Percentiles rank a stretch among this genome's conserved stretches.
Conservation (phyloP, 2,113 vertebrate species). For the Tichodroma muraria region DNA sequence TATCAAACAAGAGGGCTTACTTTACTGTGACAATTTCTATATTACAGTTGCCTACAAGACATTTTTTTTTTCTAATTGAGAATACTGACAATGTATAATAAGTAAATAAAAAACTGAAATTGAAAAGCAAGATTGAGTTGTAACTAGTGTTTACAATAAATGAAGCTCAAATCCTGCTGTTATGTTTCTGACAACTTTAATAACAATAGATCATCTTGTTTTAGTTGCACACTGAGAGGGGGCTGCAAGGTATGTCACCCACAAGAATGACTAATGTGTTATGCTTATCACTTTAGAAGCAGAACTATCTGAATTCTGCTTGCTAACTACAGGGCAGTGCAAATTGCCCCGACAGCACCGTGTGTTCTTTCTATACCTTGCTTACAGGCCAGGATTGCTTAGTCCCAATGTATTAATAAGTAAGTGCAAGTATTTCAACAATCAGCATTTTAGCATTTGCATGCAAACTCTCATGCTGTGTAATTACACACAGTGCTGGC, state of each 20-base stretch:
- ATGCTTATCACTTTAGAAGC: constrained; percentile 63
- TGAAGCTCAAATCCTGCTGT: not conserved
- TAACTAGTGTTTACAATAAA: not conserved
- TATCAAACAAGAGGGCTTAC: not conserved
- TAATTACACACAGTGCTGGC: constrained; percentile 87
- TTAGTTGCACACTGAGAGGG: constrained; percentile 27
- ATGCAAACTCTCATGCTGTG: constrained; percentile 78
- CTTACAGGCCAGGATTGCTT: constrained; percentile 68
- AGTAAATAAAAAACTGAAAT: constrained; percentile 25
- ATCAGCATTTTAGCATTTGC: constrained; percentile 82
- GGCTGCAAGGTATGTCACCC: constrained; percentile 62
- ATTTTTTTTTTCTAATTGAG: constrained; percentile 23
- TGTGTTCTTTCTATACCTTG: constrained; percentile 41
- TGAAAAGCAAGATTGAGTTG: constrained; percentile 23
- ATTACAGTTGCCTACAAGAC: not conserved
- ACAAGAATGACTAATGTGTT: constrained; percentile 52
- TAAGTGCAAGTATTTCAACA: constrained; percentile 76
- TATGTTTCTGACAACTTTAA: constrained; percentile 11
- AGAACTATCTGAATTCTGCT: constrained; percentile 70
- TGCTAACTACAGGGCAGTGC: constrained; percentile 62
- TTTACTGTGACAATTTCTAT: not conserved
- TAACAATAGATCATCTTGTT: constrained; percentile 56
- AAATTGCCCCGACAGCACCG: constrained; percentile 61
- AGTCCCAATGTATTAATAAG: constrained; percentile 75
- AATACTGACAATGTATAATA: constrained; percentile 23